Evolutionary conservation across 2,113 vertebrate genomes (phyloP).

Genomic region (Perca fluviatilis): DNA sequence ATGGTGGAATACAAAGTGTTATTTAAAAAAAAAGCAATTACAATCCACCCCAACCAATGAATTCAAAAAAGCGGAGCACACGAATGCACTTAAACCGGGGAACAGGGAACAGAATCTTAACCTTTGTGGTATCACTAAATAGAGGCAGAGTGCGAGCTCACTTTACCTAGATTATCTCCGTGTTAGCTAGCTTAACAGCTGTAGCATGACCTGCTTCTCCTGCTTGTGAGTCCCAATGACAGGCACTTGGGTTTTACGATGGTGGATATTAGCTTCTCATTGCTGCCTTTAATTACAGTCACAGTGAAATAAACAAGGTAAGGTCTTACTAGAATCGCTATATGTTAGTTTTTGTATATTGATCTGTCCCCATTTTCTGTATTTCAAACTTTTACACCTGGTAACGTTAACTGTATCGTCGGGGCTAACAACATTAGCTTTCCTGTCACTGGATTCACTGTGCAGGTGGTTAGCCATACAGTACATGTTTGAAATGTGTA

Average conservation of each 20-base stretch:
- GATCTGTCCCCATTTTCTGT: not conserved
- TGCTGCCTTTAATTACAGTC: not conserved
- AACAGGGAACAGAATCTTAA: not conserved
- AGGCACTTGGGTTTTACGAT: not conserved
- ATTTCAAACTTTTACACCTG: not conserved
- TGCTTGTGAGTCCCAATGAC: constrained; percentile 29
- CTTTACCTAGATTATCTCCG: rapidly evolving
- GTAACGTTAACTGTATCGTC: not conserved
- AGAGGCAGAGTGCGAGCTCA: constrained; percentile 36
- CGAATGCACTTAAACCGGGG: too few relatives aligned
- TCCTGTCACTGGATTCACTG: not conserved
- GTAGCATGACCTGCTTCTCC: constrained; percentile 43
- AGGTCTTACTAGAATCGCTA: not conserved
- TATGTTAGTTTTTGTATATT: not conserved
- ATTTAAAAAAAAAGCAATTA: not conserved
- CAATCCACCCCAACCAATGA: not conserved
- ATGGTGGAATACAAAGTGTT: not conserved
- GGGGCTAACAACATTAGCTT: not conserved
- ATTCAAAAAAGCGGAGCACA: not conserved
- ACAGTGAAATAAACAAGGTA: constrained; percentile 29
- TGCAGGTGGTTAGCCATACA: not conserved
- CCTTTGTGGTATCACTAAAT: not conserved
- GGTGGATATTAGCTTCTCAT: not conserved
- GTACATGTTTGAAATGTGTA: not conserved
- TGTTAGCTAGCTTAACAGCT: constrained; percentile 27